Evolutionary conservation across 2,797 vertebrate species (phyloP), one percentile per base, ranked within the genome.

Genomic region (Nyctibius grandis): DNA sequence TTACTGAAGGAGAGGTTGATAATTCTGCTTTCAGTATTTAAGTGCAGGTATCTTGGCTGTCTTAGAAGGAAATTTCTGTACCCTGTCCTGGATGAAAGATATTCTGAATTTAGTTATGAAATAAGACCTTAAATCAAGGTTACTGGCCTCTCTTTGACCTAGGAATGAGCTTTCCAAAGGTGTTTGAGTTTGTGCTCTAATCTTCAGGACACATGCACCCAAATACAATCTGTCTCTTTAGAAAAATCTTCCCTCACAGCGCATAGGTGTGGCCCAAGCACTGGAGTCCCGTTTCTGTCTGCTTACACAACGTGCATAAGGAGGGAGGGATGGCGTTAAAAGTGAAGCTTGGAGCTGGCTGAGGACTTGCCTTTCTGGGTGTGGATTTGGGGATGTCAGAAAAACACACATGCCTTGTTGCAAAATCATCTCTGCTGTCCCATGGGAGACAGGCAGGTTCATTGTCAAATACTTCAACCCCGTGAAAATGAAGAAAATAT

Each of bases 261-360:
- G 3, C 50, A 11, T 0, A 38, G 76, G 36, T 80, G 75, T 54
- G 56, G 48, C 25, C 56, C 26, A 26, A 65, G 57, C 47, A 19
- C 38, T 23, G 1, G 21, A 51, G 33, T 14, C 56, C 68, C 5
- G 1, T 25, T 80, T 47, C 61, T 75, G 20, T 23, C 75, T 79
- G 67, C 33, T 91, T 21, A 25, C 19, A 56, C 26, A 29, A 29
- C 0, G 2, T 8, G 26, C 17, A 7, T 0, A 0, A 25, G 8
- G 51, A 87, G 50, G 40, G 51, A 82, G 67, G 15, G 72, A 89
- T 31, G 51, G 79, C 76, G 65, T 72, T 88, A 34, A 74, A 68
- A 53, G 16, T 19, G n/a, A 9, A 85, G 33, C 65, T 54, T 50
- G 26, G 8, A 57, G 70, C 86, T 76, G 82, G 78, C 63, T 64